phyloP scores from a whole-genome alignment of 2,113 vertebrate species.

The Leucosticte australis region DNA sequence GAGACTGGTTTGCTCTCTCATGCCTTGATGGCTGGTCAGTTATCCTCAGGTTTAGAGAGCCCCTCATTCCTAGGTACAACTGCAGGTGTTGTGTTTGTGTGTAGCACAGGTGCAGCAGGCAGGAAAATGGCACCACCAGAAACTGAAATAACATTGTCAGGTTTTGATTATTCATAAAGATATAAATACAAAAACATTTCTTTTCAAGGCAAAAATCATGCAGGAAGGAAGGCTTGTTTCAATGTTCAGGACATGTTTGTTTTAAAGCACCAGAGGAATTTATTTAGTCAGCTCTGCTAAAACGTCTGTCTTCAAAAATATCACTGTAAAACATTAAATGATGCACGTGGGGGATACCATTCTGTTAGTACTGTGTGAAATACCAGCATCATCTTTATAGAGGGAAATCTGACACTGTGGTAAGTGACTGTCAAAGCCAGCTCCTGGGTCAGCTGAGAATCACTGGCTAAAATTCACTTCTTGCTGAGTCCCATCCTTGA shows the following conservation, averaged over 20 bases:
- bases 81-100: background rate
- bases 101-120: background rate
- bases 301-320: background rate
- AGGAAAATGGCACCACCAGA: background rate
- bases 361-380: background rate
- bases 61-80: background rate
- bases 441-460: background rate
- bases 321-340: background rate
- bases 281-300: background rate
- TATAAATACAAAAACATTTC: background rate
- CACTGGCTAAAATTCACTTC: background rate
- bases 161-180: background rate
- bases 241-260: background rate
- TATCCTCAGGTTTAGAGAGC: background rate
- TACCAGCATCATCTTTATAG: background rate
- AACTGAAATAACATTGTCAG: background rate
- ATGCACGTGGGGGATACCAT: background rate
- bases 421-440: background rate
- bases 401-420: background rate
- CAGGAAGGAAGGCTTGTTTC: background rate
- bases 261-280: background rate
- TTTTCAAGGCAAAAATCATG: background rate
- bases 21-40: background rate
- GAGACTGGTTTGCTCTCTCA: background rate
- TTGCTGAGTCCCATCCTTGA: background rate